Base-by-base conservation (phyloP, 2,888 invertebrate species). In the Tetheella fluctuosa region DNA sequence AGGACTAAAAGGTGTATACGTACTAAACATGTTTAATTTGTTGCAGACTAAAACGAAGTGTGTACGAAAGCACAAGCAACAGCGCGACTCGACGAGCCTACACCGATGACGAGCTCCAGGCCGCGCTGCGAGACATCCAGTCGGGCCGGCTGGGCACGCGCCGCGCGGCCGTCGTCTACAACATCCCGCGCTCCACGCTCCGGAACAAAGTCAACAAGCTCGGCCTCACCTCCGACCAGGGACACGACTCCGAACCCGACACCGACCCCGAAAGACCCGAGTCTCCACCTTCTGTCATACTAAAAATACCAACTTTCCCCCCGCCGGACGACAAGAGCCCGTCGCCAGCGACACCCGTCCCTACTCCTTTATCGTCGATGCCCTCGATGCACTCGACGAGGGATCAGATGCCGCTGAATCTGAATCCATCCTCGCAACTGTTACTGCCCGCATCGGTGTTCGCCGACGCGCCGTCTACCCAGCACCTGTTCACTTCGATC, bases 181-280 rank as follows among this genome's bases (percentile, higher is more conserved):
- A 98, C 77, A 98, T 99, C 84, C 99, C 99, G 8, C 95, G 99
- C 69, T 98, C 99, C 70, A 99, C 99, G 28, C 95, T 99, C 58
- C 95, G 99, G 67, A 99, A 99, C 94, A 99, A 99, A 93, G 98
- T 97, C 83, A 96, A 97, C 94, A 97, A 97, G 88, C 85, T 86
- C 64, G 91, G 91, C 58, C 93, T 97, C 80, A 94, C 8, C 42
- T 48, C 95, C 61, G 92, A 96, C 89, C 97, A 97, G 76, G 94
- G 95, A 58, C 94, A 95, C 73, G 96, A 96, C 80, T 94, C 86
- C 86, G 96, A 93, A 83, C 86, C 82, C 20, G 92, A 92, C 77
- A 88, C 86, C 70, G 92, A 91, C 60, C 79, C 80, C 5, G 92
- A 91, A 39, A 80, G 89, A 64, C 84, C 78, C 56, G 84, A 94